Evolutionary conservation across 2,113 vertebrate genomes (phyloP), one percentile per base, ranked within the genome.

Genomic region (Oreochromis niloticus): DNA sequence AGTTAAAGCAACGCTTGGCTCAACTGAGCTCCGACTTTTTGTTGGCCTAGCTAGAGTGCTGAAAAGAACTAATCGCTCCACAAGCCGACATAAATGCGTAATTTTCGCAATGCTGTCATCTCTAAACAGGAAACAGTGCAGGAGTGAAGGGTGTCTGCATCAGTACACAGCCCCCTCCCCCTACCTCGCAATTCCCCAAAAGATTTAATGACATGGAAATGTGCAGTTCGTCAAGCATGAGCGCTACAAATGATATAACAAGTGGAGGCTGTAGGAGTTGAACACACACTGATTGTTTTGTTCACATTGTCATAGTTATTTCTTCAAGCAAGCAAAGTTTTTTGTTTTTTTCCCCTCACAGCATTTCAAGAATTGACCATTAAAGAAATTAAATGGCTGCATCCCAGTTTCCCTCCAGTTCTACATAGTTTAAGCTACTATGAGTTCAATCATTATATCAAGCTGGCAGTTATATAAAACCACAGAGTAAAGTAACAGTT

Each of bases 121-220:
- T 87, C 89, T 61, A 91, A 93, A 87, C 82, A 85, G 88, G 87
- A 91, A 93, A 88, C 46, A 30, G 85, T n/a, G 90, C 91, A 87
- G 84, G 92, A 82, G 92, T 54, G 41, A 84, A 84, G 36, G 80
- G 22, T 27, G 16, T 24, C 54, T 9, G 54, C 89, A 85, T 88
- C 83, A 81, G 66, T 50, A 50, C 11, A 39, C 56, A 17, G 14
- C 13, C 54, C 22, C 19, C 78, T 17, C 55, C 46, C 3, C 24
- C 43, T 22, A 68, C 82, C 63, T 56, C 17, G 4, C 12, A 17
- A 73, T 46, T 46, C 41, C 39, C 56, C 78, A 80, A 84, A 82
- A 59, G 55, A 84, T 81, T 41, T 81, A 71, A 27, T 91, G 88
- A 84, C 86, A 88, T 82, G 89, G 90, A 94, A 90, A 86, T 83